Conservation (phyloP, 2,113 vertebrate species). For the Ammospiza nelsoni region DNA sequence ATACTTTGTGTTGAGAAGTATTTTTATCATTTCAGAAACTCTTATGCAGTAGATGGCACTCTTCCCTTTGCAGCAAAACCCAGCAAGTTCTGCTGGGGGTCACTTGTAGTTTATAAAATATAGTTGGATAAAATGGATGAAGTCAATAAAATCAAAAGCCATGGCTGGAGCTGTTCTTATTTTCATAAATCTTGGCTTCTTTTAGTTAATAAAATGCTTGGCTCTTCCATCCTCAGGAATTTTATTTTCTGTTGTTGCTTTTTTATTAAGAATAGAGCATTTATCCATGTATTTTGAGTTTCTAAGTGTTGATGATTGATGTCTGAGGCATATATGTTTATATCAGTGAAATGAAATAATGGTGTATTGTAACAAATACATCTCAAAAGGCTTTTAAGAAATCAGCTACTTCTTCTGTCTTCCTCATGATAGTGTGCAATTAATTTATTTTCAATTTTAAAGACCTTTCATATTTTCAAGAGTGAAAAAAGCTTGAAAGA, state of each 20-base stretch:
- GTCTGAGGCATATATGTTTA: not conserved
- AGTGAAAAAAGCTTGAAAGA: not conserved
- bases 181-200: not conserved
- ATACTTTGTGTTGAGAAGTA: not conserved
- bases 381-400: not conserved
- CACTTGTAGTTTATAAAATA: not conserved
- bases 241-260: not conserved
- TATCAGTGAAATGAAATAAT: not conserved
- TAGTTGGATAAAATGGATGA: not conserved
- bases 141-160: not conserved
- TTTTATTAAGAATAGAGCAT: not conserved
- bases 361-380: not conserved
- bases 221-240: not conserved
- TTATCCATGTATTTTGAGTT: not conserved
- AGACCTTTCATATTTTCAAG: not conserved
- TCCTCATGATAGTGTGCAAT: not conserved
- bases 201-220: not conserved
- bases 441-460: not conserved
- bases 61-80: conserved; percentile 23
- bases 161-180: not conserved
- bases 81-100: not conserved
- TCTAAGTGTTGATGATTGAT: not conserved
- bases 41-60: conserved; percentile 58
- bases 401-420: not conserved
- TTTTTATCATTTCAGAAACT: not conserved